These are phyloP conservation scores for Bucorvus abyssinicus DNA, from an alignment of 2,797 vertebrate genomes.

Conservation along the genomic window DNA sequence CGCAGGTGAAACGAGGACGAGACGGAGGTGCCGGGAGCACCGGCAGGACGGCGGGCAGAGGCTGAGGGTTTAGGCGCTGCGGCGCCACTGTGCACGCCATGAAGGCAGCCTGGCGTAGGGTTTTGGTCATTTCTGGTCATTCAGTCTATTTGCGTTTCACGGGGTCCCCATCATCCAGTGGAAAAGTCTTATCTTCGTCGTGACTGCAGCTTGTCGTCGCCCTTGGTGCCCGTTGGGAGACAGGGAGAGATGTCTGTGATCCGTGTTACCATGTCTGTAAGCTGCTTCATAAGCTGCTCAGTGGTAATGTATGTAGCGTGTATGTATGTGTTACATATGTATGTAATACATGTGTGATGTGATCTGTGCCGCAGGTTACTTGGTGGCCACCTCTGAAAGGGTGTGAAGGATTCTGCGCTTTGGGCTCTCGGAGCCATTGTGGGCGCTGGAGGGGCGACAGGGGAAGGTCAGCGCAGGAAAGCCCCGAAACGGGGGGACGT, in stretches of 20 bases:
- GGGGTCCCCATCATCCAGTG: rapidly evolving
- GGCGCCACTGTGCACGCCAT: rapidly evolving
- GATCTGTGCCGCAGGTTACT: not conserved
- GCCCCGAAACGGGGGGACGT: rapidly evolving
- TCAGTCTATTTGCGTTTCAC: not conserved
- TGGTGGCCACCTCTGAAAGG: not conserved
- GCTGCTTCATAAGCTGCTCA: not conserved
- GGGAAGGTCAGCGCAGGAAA: not conserved
- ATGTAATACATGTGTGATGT: not conserved
- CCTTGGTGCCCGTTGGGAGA: not conserved
- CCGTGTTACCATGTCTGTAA: not conserved
- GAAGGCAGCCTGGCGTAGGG: not conserved
- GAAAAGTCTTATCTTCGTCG: rapidly evolving
- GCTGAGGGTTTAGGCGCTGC: not conserved
- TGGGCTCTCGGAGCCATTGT: rapidly evolving
- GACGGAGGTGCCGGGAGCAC: not conserved
- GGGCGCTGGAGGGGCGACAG: not conserved
- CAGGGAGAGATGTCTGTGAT: not conserved
- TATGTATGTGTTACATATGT: too few species aligned
- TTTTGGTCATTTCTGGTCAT: not conserved
- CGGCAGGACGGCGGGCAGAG: not conserved
- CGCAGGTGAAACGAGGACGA: rapidly evolving
- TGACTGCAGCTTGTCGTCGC: not conserved
- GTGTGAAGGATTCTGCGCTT: not conserved
- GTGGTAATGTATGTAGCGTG: too few species aligned